Conservation (phyloP, 2,113 vertebrate species). For the Cyanocitta stelleri region DNA sequence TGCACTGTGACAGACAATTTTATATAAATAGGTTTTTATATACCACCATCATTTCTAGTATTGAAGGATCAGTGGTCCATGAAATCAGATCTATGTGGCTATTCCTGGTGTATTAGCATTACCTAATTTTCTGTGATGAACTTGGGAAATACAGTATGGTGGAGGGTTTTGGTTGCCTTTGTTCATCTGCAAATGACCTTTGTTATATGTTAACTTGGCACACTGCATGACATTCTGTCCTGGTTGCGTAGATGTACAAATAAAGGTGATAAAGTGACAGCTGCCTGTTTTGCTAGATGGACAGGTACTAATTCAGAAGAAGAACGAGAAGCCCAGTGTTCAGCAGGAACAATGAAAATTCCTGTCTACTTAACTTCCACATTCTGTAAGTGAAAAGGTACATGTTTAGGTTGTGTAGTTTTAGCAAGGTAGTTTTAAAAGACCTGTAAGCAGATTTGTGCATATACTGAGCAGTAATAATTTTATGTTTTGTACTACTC, state of each 20-base stretch:
- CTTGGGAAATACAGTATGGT: neutral
- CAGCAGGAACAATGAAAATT: neutral
- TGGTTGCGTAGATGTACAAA: neutral
- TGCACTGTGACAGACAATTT: neutral
- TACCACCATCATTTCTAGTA: neutral
- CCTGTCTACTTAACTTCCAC: neutral
- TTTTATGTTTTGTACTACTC: neutral
- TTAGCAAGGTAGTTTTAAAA: neutral
- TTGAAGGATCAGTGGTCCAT: neutral
- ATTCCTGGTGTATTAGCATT: neutral
- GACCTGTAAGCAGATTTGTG: neutral
- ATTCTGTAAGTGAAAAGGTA: neutral
- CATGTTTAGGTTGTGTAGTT: neutral
- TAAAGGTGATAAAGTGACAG: neutral
- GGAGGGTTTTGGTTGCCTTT: neutral
- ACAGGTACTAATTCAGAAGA: neutral
- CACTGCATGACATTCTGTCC: neutral
- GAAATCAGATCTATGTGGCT: neutral
- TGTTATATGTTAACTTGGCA: neutral
- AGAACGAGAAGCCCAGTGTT: neutral
- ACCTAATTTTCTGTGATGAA: neutral
- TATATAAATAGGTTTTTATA: neutral
- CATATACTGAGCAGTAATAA: neutral
- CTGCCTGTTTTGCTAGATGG: neutral
- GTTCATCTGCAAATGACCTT: conserved; percentile 4